Percentiles rank a stretch among this genome's conserved stretches.
Evolutionary conservation across 2,113 vertebrate species (phyloP).

Genomic region (Hiodon tergisus): DNA sequence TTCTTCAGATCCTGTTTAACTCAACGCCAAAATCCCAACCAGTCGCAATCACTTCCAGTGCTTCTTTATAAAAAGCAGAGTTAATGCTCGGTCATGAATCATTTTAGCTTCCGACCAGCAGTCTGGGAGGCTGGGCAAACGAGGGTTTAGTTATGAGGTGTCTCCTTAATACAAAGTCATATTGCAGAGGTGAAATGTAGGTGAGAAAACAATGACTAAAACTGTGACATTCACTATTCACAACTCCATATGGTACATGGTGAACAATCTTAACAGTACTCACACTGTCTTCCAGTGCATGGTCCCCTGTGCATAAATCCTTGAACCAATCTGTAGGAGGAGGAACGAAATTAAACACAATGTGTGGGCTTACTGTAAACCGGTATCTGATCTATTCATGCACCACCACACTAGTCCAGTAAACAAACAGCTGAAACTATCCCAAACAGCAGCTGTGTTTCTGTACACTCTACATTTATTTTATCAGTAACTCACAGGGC

Average conservation of each 20-base stretch:
- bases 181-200: neutral
- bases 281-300: constrained; percentile 48
- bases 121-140: neutral
- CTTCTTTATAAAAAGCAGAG: neutral
- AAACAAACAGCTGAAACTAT: neutral
- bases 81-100: constrained; percentile 1
- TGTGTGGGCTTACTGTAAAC: neutral
- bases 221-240: neutral
- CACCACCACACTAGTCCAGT: neutral
- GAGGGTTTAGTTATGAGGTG: neutral
- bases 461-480: too few relatives aligned
- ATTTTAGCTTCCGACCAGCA: neutral
- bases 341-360: constrained; percentile 22
- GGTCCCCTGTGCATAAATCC: constrained; percentile 30
- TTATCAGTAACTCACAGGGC: too few relatives aligned
- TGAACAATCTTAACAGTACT: constrained; percentile 35
- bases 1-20: neutral
- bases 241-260: neutral
- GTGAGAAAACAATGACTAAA: neutral
- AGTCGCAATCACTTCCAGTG: constrained; percentile 3
- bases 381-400: neutral
- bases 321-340: constrained; percentile 37
- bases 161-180: neutral
- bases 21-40: constrained; percentile 3
- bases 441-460: too few relatives aligned